Evolutionary conservation across 2,797 vertebrate genomes (phyloP).

Genomic region (Meda fulgida): DNA sequence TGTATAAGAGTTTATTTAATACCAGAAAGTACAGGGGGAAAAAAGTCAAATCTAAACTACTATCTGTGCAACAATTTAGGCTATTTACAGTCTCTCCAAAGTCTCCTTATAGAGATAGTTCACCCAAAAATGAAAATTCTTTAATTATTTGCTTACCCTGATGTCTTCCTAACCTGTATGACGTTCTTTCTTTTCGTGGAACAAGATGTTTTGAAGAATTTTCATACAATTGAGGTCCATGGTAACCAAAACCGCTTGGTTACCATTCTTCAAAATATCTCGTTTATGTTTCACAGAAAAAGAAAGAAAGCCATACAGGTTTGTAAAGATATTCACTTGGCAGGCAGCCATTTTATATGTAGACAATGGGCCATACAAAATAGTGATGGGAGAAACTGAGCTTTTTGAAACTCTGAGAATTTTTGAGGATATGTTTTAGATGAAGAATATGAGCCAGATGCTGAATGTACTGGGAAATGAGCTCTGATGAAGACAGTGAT

Average conservation of each 20-base stretch:
- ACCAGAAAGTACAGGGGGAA: too few species aligned
- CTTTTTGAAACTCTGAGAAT: neutral
- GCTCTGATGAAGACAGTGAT: too few species aligned
- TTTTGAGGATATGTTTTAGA: too few species aligned
- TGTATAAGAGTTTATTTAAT: neutral
- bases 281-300: neutral
- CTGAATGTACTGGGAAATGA: too few species aligned
- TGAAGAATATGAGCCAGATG: too few species aligned
- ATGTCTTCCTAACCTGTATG: neutral
- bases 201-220: neutral
- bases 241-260: neutral
- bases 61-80: neutral
- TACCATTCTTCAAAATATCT: neutral
- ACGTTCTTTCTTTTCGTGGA: neutral
- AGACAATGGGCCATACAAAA: neutral
- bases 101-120: neutral
- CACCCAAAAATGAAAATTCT: neutral
- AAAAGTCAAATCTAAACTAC: neutral
- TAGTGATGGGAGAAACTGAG: neutral
- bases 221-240: neutral
- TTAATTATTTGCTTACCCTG: neutral
- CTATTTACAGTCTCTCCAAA: neutral
- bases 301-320: neutral
- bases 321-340: neutral
- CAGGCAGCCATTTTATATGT: neutral